phyloP scores from a whole-genome alignment of 2,113 vertebrate species.

The Chrysemys picta region DNA sequence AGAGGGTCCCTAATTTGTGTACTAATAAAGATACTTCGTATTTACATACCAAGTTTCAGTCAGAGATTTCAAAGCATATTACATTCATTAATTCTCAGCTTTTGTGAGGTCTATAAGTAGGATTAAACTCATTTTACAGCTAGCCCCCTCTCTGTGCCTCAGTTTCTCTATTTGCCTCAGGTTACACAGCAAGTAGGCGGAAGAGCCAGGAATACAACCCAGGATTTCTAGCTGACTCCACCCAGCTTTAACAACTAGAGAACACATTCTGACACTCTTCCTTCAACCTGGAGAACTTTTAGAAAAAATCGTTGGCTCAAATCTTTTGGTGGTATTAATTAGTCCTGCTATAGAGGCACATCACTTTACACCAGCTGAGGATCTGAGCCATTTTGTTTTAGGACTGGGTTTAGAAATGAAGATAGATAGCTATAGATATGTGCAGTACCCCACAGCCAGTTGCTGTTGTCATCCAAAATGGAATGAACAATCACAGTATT shows the following conservation, averaged over 20 bases:
- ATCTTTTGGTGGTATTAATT: neutral
- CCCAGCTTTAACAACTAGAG: neutral
- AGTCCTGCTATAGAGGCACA: neutral
- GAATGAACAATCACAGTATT: neutral
- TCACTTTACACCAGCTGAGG: neutral
- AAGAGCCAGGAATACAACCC: neutral
- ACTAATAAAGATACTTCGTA: neutral
- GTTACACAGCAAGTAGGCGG: neutral
- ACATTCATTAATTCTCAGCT: neutral
- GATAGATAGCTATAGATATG: fast-evolving
- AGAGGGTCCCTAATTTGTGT: neutral
- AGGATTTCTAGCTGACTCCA: neutral
- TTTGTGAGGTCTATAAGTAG: neutral
- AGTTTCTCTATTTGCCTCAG: neutral
- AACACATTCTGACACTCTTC: neutral
- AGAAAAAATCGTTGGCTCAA: neutral
- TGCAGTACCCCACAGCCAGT: neutral
- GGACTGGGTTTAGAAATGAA: fast-evolving
- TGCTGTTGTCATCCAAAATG: neutral
- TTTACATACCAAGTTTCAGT: neutral
- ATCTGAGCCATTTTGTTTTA: neutral
- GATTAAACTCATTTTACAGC: neutral
- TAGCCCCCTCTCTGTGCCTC: neutral
- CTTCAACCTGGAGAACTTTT: neutral
- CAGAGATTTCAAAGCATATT: neutral